These are phyloP conservation scores for Mionectes macconnelli DNA, from an alignment of 2,113 vertebrate genomes.

Conservation along the genomic window DNA sequence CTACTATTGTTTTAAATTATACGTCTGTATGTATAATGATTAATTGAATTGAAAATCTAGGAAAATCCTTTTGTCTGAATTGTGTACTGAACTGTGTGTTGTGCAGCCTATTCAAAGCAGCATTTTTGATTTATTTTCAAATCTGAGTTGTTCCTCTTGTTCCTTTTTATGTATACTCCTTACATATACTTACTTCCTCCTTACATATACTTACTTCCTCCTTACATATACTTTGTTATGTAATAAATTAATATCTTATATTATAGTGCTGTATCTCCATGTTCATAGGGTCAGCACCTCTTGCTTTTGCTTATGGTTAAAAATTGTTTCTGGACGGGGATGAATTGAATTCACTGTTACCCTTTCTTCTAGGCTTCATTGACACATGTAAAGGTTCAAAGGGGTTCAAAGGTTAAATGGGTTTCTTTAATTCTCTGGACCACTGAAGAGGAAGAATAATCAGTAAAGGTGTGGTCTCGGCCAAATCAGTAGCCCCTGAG, in stretches of 20 bases:
- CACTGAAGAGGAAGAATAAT: neutral
- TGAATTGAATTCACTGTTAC: neutral
- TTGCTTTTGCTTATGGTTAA: neutral
- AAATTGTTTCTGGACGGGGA: neutral
- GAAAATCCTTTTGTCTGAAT: neutral
- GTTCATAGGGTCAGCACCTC: neutral
- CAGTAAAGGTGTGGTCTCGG: neutral
- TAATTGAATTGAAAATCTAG: neutral
- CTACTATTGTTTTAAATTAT: neutral
- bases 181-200: no score
- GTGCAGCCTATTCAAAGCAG: neutral
- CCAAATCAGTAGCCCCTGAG: neutral
- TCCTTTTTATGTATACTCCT: no score
- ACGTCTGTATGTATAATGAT: neutral
- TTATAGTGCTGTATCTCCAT: neutral
- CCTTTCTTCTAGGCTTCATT: neutral
- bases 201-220: no score
- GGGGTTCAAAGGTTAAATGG: neutral
- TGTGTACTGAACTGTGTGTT: neutral
- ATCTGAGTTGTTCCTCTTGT: neutral
- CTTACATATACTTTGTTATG: neutral
- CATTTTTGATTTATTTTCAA: neutral
- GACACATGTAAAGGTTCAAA: neutral
- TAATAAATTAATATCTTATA: neutral
- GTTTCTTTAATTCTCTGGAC: neutral